Evolutionary conservation across 1,140 invertebrate genomes (phyloP), one percentile per base, ranked within the genome.

Genomic region (Phenacoccus solenopsis): DNA sequence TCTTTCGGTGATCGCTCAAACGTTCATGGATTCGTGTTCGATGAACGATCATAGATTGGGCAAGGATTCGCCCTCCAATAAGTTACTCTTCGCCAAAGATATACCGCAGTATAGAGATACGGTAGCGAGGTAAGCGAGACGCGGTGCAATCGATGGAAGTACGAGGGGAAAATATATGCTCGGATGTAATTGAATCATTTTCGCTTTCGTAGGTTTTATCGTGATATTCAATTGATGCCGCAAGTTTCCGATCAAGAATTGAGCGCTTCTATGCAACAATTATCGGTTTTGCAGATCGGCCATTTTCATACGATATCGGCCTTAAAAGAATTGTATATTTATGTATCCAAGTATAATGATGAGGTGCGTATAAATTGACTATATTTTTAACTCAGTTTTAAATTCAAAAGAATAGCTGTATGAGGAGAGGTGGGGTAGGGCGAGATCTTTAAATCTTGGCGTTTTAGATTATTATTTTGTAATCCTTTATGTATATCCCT

Each of bases 1-100:
- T 77, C 80, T 98, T 28, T 94, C 91, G 73, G 94, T 96, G 28
- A 93, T 98, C 74, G 94, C 94, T 25, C 95, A 98, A 81, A 96
- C 94, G 1, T 91, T 98, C 78, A 96, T 97, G 90, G 94, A 97
- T 78, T 87, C 93, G 0, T 96, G 93, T 78, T 94, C 92, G 16
- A 89, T 91, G 70, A 86, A 87, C 7, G 91, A 95, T 78, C 91
- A 94, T 78, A 83, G 92, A 59, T 81, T 95, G 9, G 93, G 93
- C 71, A 94, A 96, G 80, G 94, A 96, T 81, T 96, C 93, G 25
- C 94, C 94, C 27, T 95, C 93, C 16, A 95, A 94, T 78, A 97
- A 97, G 81, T 81, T 97, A 67, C 81, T 96, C 22, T 96, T 96
- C 81, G 94, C 93, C 71, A 96, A 96, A 83, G 83, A 77, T 69